A percentile compares a stretch with the other conserved stretches of the same genome.
These are phyloP conservation scores for Trissoscelio sp. DNA, from an alignment of 2,888 invertebrate species.

Conservation along the genomic window DNA sequence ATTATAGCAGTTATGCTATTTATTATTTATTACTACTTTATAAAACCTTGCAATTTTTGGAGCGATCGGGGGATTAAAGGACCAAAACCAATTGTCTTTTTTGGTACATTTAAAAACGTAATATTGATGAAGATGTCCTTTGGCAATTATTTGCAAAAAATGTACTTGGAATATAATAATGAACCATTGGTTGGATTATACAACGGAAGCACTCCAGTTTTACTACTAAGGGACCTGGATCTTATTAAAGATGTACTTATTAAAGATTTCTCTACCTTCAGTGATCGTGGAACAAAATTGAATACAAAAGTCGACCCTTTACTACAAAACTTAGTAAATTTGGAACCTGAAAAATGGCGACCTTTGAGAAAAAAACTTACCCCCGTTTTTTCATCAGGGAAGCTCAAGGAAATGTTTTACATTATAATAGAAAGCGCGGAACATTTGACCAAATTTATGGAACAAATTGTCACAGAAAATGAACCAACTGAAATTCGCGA, in stretches of 20 bases:
- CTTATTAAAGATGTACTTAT: slow-evolving; percentile 81
- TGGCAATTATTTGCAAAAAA: slow-evolving; percentile 78
- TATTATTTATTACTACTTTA: slow-evolving; percentile 77
- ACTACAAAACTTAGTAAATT: slow-evolving; percentile 80
- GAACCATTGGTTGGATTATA: slow-evolving; percentile 82
- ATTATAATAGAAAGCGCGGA: slow-evolving; percentile 83
- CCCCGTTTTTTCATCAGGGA: slow-evolving; percentile 84
- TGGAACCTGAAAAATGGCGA: slow-evolving; percentile 84
- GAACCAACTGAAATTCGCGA: slow-evolving; percentile 73
- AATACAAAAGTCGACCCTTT: slow-evolving; percentile 81
- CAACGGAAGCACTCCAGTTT: slow-evolving; percentile 64
- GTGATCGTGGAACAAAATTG: slow-evolving; percentile 73
- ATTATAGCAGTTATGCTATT: slow-evolving; percentile 46
- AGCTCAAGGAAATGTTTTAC: slow-evolving; percentile 84
- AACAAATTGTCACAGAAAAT: slow-evolving; percentile 71
- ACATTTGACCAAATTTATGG: slow-evolving; percentile 82
- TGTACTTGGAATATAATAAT: slow-evolving; percentile 74
- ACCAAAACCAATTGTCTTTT: slow-evolving; percentile 80
- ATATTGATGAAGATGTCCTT: slow-evolving; percentile 77
- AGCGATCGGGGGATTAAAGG: slow-evolving; percentile 79
- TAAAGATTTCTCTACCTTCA: slow-evolving; percentile 79
- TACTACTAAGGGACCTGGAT: slow-evolving; percentile 79
- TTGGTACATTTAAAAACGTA: slow-evolving; percentile 82
- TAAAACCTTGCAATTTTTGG: slow-evolving; percentile 82
- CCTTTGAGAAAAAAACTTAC: slow-evolving; percentile 83